A percentile compares a stretch with the other conserved stretches of the same genome.
These are phyloP conservation scores for Saxicola maurus DNA, from an alignment of 2,797 vertebrate species.

Conservation along the genomic window DNA sequence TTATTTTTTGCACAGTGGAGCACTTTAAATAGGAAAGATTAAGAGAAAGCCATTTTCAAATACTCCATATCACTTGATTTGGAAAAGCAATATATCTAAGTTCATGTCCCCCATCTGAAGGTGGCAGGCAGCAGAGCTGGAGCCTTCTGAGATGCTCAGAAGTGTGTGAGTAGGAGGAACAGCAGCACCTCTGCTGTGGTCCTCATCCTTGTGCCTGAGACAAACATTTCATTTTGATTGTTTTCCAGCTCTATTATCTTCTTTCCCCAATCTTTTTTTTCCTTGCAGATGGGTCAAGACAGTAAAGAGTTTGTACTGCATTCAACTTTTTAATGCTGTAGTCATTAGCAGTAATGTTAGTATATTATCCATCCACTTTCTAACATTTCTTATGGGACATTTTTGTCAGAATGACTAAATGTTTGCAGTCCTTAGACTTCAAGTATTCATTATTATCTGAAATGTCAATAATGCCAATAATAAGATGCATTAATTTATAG, in stretches of 20 bases:
- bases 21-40: conserved; percentile 52
- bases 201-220: neutral
- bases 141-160: neutral
- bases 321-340: neutral
- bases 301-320: neutral
- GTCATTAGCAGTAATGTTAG: neutral
- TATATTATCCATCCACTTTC: neutral
- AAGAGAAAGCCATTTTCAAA: conserved; percentile 31
- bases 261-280: neutral
- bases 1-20: conserved; percentile 45
- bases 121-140: neutral
- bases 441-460: neutral
- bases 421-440: neutral
- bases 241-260: neutral
- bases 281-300: neutral
- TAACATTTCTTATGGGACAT: neutral
- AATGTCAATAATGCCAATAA: neutral
- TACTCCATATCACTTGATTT: neutral
- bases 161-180: neutral
- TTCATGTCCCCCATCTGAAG: neutral
- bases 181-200: neutral
- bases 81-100: neutral
- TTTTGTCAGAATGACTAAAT: neutral
- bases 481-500: neutral
- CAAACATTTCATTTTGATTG: neutral